phyloP scores from a whole-genome alignment of 2,113 vertebrate genomes.

The Cairina moschata region DNA sequence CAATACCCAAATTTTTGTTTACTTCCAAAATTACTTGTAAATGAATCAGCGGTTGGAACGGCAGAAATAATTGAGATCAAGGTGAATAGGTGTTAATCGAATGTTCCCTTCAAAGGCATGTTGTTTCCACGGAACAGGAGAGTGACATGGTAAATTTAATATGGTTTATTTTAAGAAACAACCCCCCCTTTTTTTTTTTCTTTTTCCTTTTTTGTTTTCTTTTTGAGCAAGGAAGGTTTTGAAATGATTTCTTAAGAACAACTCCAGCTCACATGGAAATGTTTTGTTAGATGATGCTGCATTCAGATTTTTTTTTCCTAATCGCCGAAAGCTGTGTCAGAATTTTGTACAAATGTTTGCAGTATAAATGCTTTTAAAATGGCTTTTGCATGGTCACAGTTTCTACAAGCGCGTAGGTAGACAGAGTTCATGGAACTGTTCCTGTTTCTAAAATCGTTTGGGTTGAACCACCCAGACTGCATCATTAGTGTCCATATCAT shows the following conservation, averaged over 20 bases:
- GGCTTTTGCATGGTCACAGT: not conserved
- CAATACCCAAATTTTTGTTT: not conserved
- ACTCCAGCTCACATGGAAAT: not conserved
- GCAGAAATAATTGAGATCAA: not conserved
- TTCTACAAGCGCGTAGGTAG: not conserved
- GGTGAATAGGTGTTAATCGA: not conserved
- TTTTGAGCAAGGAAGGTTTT: not conserved
- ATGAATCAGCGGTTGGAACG: not conserved
- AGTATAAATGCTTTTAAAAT: not conserved
- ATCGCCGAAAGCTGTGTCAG: not conserved
- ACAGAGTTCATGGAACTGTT: not conserved
- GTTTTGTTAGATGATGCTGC: not conserved
- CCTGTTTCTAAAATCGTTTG: not conserved
- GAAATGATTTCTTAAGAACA: not conserved
- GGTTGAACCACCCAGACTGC: not conserved
- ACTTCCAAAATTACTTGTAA: not conserved
- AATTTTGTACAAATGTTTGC: not conserved
- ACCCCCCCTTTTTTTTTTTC: not conserved
- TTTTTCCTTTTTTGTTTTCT: no score
- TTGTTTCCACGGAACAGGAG: not conserved
- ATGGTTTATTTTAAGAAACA: not conserved
- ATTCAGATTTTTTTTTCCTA: not conserved
- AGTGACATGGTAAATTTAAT: not conserved
- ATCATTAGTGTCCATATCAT: not conserved
- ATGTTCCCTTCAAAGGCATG: not conserved